Base-by-base conservation (phyloP, 1,140 invertebrate species). In the Holcopasites calliopsidis region DNA sequence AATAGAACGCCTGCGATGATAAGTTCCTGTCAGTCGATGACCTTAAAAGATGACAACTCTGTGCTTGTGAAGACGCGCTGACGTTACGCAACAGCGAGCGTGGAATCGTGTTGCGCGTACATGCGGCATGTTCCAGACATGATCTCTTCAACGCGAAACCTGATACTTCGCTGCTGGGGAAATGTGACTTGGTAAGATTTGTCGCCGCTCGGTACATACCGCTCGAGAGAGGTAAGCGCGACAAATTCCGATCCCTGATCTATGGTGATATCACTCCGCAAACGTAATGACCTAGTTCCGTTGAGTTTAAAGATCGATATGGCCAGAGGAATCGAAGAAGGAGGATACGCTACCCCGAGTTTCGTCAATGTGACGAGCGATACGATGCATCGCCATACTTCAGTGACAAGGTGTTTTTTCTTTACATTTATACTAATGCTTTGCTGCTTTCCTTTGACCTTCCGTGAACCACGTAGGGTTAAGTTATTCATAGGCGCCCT, bases 261-360 rank as follows among this genome's bases (percentile, higher is more conserved):
- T 52, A 60, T 47, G 33, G 49, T 13, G 80, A 64, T 72, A 79
- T 49, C 66, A 16, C 21, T 21, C 5, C 16, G 38, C 54, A 52
- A 74, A 64, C 57, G 75, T 73, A 70, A 75, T 79, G 86, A 86
- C 86, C 86, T 64, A 88, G 80, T 87, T 88, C 69, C 74, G 64
- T 75, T 49, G 31, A 74, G 66, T 81, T 82, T 85, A 64, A 75
- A 84, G 80, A 88, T 87, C 86, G 76, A 86, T 82, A 80, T 55
- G 76, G 70, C 52, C 73, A 57, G 69, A 76, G 71, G 75, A 76
- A 83, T 79, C 77, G 77, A 79, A 85, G 58, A 71, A 80, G 82
- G 71, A 78, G 80, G 77, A 85, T 83, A 79, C 55, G 54, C 76
- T 83, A 76, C 77, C 47, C 52, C 55, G 47, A 33, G n/a, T 2